Percentiles rank a stretch among this genome's conserved stretches.
These are phyloP conservation scores for Goniozus legneri DNA, from an alignment of 1,140 invertebrate genomes.

Conservation along the genomic window DNA sequence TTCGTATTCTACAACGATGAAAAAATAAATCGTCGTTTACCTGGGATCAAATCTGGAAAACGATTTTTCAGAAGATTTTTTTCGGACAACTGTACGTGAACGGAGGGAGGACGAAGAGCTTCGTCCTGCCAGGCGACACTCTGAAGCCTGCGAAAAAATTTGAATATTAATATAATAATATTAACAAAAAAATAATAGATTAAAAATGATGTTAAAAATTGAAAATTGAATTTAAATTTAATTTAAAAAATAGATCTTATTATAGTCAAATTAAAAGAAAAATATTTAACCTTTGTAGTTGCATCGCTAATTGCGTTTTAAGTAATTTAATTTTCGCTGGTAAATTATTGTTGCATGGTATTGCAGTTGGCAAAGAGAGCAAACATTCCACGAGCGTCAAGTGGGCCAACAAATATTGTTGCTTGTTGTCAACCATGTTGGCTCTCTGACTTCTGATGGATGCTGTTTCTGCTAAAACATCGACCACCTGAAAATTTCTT, in stretches of 20 bases:
- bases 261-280: too few species aligned
- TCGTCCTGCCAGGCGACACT: conserved; percentile 30
- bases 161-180: too few species aligned
- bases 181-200: too few species aligned
- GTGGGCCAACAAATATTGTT: conserved; percentile 40
- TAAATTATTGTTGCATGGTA: conserved; percentile 28
- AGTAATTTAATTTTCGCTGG: conserved; percentile 20
- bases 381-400: conserved; percentile 36
- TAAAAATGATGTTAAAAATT: neutral
- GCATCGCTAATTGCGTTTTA: conserved; percentile 22
- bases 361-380: conserved; percentile 19
- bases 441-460: conserved; percentile 26
- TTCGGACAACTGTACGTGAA: conserved; percentile 16
- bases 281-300: conserved; percentile 27
- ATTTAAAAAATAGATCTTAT: too few species aligned
- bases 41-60: conserved; percentile 28
- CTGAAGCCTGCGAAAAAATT: conserved; percentile 19
- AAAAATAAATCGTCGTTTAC: neutral
- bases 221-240: neutral
- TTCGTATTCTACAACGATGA: neutral
- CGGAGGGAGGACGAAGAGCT: conserved; percentile 16
- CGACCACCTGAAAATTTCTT: conserved; percentile 22
- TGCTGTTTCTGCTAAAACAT: conserved; percentile 26
- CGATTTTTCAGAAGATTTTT: conserved; percentile 28
- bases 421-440: conserved; percentile 40